Conservation (phyloP, 2,888 invertebrate genomes). For the Pycnomerus fuliginosus region DNA sequence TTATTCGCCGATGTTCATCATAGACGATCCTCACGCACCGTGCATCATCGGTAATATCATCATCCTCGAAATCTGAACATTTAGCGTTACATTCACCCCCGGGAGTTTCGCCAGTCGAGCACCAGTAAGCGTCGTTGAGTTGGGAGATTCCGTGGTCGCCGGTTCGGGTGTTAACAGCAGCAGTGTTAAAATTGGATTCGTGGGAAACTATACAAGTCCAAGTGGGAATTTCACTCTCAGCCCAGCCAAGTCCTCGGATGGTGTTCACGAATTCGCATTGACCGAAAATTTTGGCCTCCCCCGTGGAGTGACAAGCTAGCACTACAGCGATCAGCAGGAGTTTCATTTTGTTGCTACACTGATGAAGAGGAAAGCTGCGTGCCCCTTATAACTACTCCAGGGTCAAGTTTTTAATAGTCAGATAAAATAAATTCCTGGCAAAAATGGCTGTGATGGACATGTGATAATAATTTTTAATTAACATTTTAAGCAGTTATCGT, state of each 20-base stretch:
- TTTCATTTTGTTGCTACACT: slow-evolving; percentile 18
- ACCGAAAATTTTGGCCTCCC: slow-evolving; percentile 15
- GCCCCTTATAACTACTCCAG: too few relatives aligned
- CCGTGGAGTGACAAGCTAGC: background rate
- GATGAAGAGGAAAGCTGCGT: too few relatives aligned
- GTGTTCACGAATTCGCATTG: slow-evolving; percentile 18
- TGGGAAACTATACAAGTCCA: slow-evolving; percentile 69
- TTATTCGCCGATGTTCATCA: slow-evolving; percentile 65
- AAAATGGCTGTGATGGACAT: too few relatives aligned
- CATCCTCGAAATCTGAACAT: slow-evolving; percentile 65
- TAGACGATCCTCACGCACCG: slow-evolving; percentile 66
- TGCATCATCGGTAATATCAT: slow-evolving; percentile 70
- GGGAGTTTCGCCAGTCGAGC: slow-evolving; percentile 31
- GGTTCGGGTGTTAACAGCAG: slow-evolving; percentile 61
- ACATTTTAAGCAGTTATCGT: too few relatives aligned
- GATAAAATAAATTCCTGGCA: too few relatives aligned
- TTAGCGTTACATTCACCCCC: slow-evolving; percentile 63
- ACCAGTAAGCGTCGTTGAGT: slow-evolving; percentile 72
- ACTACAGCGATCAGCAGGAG: background rate
- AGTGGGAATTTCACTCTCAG: slow-evolving; percentile 44
- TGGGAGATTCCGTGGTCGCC: slow-evolving; percentile 72
- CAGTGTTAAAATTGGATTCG: slow-evolving; percentile 69
- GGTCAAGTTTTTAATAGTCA: too few relatives aligned
- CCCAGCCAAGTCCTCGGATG: slow-evolving; percentile 12
- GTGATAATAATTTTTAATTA: too few relatives aligned